These are phyloP conservation scores for Melieria omissa DNA, from an alignment of 2,888 invertebrate species.

Conservation along the genomic window DNA sequence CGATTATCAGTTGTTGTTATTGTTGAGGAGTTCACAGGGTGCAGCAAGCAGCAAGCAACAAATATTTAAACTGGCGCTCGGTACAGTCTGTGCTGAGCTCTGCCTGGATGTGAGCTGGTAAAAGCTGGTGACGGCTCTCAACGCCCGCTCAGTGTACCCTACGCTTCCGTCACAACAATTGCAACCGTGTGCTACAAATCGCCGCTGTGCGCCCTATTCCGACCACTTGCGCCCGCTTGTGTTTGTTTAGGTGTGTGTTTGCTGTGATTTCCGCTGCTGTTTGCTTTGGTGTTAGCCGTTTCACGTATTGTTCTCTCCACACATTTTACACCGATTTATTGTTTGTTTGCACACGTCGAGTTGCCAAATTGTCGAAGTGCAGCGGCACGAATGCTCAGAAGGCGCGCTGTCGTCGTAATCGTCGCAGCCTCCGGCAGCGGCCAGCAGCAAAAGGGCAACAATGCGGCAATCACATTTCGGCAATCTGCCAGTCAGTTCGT, in stretches of 20 bases:
- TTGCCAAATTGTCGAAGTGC: slow-evolving; percentile 14
- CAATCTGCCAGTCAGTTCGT: too few relatives aligned
- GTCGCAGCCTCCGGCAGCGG: slow-evolving; percentile 10
- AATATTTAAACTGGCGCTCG: too few relatives aligned
- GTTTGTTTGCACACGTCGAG: background rate
- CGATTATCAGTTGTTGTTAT: too few relatives aligned
- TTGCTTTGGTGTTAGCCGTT: slow-evolving; percentile 13
- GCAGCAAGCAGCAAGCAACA: too few relatives aligned
- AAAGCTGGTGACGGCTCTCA: too few relatives aligned
- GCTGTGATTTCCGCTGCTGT: slow-evolving; percentile 41
- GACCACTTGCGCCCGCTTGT: slow-evolving; percentile 16
- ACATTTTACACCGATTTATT: background rate
- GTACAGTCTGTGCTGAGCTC: too few relatives aligned
- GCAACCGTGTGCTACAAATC: too few relatives aligned
- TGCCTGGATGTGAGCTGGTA: too few relatives aligned
- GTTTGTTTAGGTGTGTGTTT: slow-evolving; percentile 50
- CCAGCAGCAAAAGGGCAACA: slow-evolving; percentile 14
- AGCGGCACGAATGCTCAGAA: slow-evolving; percentile 1
- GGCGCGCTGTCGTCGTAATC: slow-evolving; percentile 5
- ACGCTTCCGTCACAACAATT: too few relatives aligned
- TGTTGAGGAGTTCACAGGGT: too few relatives aligned
- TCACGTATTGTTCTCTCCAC: slow-evolving; percentile 14
- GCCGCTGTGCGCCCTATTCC: too few relatives aligned
- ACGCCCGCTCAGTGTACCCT: too few relatives aligned
- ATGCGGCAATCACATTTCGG: background rate